A percentile compares a stretch with the other conserved stretches of the same genome.
Conservation (phyloP, 2,797 vertebrate genomes). For the Bovichtus diacanthus region DNA sequence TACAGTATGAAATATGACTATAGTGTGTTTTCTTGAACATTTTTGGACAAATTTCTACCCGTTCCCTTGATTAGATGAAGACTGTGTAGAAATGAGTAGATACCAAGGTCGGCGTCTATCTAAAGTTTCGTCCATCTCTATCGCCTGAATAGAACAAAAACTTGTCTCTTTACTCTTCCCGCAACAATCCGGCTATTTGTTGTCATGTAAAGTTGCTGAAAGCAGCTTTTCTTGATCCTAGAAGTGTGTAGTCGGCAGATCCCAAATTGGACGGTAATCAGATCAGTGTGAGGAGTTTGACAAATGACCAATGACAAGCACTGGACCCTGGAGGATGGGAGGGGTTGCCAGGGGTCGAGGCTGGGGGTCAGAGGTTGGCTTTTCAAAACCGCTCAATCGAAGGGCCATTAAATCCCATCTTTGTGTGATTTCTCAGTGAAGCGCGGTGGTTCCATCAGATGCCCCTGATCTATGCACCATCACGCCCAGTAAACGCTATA, state of each 20-base stretch:
- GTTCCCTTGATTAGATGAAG: not conserved
- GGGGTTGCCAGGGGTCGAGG: conserved; percentile 69
- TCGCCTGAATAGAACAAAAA: conserved; percentile 50
- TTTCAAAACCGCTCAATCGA: conserved; percentile 83
- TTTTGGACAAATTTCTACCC: conserved; percentile 13
- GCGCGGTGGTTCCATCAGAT: conserved; percentile 50
- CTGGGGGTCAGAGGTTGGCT: conserved; percentile 79
- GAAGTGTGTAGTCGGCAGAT: conserved; percentile 79
- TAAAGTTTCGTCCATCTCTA: conserved; percentile 31
- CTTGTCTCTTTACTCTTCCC: conserved; percentile 38
- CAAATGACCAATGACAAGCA: conserved; percentile 82
- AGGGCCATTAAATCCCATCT: conserved; percentile 84
- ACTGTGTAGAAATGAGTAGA: not conserved
- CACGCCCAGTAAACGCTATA: conserved; percentile 16
- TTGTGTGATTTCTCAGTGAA: conserved; percentile 74
- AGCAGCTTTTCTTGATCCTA: conserved; percentile 70
- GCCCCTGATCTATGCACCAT: conserved; percentile 8
- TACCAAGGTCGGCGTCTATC: conserved; percentile 9
- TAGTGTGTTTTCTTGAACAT: not conserved
- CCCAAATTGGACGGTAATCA: conserved; percentile 81
- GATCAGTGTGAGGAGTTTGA: conserved; percentile 80
- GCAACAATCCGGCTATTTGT: conserved; percentile 74
- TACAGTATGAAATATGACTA: not conserved
- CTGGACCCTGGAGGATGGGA: conserved; percentile 73
- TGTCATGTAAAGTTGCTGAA: conserved; percentile 78